Evolutionary conservation across 2,113 vertebrate species (phyloP), one percentile per base, ranked within the genome.

Genomic region (Siphamia tubifer): DNA sequence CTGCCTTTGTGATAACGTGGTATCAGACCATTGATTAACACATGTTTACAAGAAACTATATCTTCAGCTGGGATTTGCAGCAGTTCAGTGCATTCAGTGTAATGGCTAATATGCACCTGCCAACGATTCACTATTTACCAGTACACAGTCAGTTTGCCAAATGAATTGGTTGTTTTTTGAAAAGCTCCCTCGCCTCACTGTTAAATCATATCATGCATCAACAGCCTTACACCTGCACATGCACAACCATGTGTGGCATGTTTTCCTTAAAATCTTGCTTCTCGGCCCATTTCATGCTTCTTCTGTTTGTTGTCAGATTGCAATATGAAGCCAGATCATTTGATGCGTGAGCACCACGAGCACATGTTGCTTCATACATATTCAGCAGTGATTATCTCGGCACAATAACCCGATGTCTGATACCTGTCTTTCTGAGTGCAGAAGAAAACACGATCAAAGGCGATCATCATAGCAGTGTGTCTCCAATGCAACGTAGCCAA

Each of bases 401-500:
- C 64, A 69, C 76, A 66, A 70, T 84, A 74, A 74, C 49, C 39
- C 21, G 17, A 5, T 13, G 63, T 79, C 70, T 73, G 81, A 69
- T 77, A 78, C 53, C 79, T 86, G 77, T 55, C 79, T 52, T 67
- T 67, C 54, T 45, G 43, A 58, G 68, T 63, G 16, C 27, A 8
- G 44, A 28, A 40, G 52, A 30, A 47, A 47, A 52, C 42, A 65
- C 27, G 43, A 86, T 85, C 79, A 83, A 77, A 87, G 81, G 24
- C 43, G 40, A 71, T 79, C 66, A 54, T 73, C 51, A 3, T 27
- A 21, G 58, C 55, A 1, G 56, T 7, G 68, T 23, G 54, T 76
- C 62, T 72, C 55, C 65, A 72, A 80, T 70, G 63, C 35, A 74
- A 74, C 79, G 42, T 83, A 80, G 79, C 77, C 79, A 67, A 64